These are phyloP conservation scores for Adoxophyes honmai DNA, from an alignment of 1,140 invertebrate species.

Conservation along the genomic window DNA sequence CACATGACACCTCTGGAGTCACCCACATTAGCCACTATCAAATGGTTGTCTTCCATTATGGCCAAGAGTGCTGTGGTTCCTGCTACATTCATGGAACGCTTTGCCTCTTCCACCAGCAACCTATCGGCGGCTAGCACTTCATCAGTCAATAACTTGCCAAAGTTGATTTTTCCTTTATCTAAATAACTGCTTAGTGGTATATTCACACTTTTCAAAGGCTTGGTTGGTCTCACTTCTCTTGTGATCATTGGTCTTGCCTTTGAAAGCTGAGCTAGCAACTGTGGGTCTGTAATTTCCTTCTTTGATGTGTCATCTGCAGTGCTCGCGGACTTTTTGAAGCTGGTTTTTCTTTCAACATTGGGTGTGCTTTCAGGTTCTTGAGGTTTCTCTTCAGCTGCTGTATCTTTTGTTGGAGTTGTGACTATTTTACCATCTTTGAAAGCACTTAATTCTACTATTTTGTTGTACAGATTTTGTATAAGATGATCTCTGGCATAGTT, in stretches of 20 bases:
- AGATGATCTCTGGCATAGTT: slow-evolving; percentile 92
- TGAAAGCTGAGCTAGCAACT: slow-evolving; percentile 81
- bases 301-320: slow-evolving; percentile 77
- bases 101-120: slow-evolving; percentile 87
- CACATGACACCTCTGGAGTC: slow-evolving; percentile 97
- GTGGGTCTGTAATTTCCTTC: slow-evolving; percentile 83
- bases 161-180: slow-evolving; percentile 86
- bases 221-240: slow-evolving; percentile 78
- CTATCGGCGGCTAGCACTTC: slow-evolving; percentile 90
- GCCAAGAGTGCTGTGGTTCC: slow-evolving; percentile 96
- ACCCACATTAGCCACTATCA: slow-evolving; percentile 97
- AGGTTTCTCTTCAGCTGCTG: slow-evolving; percentile 65
- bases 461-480: slow-evolving; percentile 86
- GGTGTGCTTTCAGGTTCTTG: slow-evolving; percentile 53
- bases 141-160: slow-evolving; percentile 88
- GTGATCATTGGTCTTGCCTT: slow-evolving; percentile 80
- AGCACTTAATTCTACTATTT: slow-evolving; percentile 84
- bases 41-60: slow-evolving; percentile 86
- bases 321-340: slow-evolving; percentile 81
- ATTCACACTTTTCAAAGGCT: slow-evolving; percentile 55
- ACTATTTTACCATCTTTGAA: slow-evolving; percentile 79
- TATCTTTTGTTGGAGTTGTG: slow-evolving; percentile 49
- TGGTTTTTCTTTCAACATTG: slow-evolving; percentile 79
- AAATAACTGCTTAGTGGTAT: slow-evolving; percentile 78
- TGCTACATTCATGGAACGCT: slow-evolving; percentile 90